Percentiles rank a stretch among this genome's conserved stretches.
These are phyloP conservation scores for Mixornis gularis DNA, from an alignment of 2,113 vertebrate species.

Conservation along the genomic window DNA sequence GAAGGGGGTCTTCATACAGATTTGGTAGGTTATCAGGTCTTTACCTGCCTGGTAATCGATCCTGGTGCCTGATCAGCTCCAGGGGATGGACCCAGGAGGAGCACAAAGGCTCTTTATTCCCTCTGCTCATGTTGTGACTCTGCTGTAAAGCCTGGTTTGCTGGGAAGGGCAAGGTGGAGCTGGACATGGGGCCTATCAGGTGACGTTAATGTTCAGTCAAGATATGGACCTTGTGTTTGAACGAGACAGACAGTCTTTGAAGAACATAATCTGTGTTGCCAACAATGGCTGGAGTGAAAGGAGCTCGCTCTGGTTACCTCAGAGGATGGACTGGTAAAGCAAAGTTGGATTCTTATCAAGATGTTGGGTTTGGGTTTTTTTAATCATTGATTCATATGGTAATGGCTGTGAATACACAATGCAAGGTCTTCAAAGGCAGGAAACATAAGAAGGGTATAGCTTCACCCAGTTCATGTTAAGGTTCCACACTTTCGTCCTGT, in stretches of 20 bases:
- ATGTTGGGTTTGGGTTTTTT: conserved; percentile 17
- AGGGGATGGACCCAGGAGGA: conserved; percentile 33
- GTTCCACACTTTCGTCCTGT: neutral
- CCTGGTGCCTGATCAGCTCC: conserved; percentile 50
- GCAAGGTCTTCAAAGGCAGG: conserved; percentile 44
- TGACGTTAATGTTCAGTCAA: conserved; percentile 67
- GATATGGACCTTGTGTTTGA: conserved; percentile 63
- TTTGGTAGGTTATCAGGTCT: conserved; percentile 45
- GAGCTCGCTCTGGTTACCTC: conserved; percentile 59
- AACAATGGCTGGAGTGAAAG: conserved; percentile 65
- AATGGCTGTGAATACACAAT: conserved; percentile 59
- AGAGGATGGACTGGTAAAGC: conserved; percentile 50
- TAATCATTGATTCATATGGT: conserved; percentile 54
- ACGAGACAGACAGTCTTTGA: conserved; percentile 65
- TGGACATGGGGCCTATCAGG: conserved; percentile 67
- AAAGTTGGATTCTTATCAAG: conserved; percentile 60
- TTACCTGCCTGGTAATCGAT: conserved; percentile 55
- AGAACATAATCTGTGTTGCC: conserved; percentile 62
- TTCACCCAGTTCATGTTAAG: conserved; percentile 18
- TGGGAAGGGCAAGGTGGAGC: conserved; percentile 51
- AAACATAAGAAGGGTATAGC: conserved; percentile 2
- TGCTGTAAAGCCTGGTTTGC: neutral
- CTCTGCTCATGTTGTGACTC: neutral
- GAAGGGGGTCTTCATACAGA: conserved; percentile 15
- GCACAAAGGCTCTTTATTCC: conserved; percentile 70